phyloP scores from a whole-genome alignment of 2,797 vertebrate genomes.

The Prionace glauca region DNA sequence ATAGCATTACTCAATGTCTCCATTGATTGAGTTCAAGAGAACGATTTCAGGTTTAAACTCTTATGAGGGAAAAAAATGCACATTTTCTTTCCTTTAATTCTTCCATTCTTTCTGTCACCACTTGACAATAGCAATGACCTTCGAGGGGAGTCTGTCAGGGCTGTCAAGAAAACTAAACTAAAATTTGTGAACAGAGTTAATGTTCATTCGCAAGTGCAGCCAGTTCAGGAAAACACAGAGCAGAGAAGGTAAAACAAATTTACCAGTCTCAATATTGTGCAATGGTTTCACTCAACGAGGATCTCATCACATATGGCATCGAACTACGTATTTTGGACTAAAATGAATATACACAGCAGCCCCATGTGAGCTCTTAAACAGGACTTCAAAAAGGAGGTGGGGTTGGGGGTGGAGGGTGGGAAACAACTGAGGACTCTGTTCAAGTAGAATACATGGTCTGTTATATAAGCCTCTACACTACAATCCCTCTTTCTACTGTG shows the following conservation, averaged over 20 bases:
- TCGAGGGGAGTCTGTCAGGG: background rate
- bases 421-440: slow-evolving; percentile 5
- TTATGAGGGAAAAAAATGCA: too few relatives aligned
- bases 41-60: background rate
- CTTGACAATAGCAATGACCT: background rate
- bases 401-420: too few relatives aligned
- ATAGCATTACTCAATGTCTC: background rate
- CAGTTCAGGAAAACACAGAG: background rate
- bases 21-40: background rate
- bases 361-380: slow-evolving; percentile 21
- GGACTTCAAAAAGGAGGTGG: background rate
- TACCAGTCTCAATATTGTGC: background rate
- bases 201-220: background rate
- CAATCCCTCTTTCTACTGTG: background rate
- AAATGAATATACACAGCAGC: background rate
- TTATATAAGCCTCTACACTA: background rate
- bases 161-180: background rate
- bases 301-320: background rate
- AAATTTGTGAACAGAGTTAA: background rate
- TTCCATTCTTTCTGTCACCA: background rate
- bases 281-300: background rate
- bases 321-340: background rate
- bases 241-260: background rate
- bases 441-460: background rate
- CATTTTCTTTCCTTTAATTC: background rate